These are phyloP conservation scores for Parazoanthus darwini DNA, from an alignment of 92 coral and sea anemone species.

Conservation along the genomic window DNA sequence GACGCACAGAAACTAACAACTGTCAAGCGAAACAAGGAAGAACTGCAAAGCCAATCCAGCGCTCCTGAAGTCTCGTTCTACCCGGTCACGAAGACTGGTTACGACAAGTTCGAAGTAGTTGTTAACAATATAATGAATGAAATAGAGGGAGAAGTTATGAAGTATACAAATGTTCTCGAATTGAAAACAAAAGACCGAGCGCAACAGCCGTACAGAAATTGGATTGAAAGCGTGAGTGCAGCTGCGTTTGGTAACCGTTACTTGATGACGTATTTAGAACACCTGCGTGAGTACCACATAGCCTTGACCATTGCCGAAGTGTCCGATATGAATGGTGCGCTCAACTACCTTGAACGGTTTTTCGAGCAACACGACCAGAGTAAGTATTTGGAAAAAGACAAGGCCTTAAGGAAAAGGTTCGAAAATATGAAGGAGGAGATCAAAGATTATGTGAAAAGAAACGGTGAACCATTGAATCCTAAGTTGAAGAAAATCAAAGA, in stretches of 20 bases:
- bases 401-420: constrained; percentile 46
- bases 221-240: constrained; percentile 66
- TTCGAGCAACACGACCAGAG: constrained; percentile 52
- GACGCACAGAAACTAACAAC: constrained; percentile 71
- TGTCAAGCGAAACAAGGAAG: constrained; percentile 55
- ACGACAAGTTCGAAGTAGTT: constrained; percentile 56
- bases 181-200: constrained; percentile 21
- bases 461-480: constrained; percentile 78
- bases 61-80: constrained; percentile 44
- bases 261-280: constrained; percentile 77
- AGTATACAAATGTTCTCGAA: background rate
- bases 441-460: constrained; percentile 1
- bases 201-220: constrained; percentile 80
- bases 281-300: constrained; percentile 72
- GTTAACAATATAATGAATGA: constrained; percentile 51
- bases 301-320: constrained; percentile 77
- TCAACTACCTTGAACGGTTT: constrained; percentile 56
- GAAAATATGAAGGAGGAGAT: constrained; percentile 38
- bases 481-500: constrained; percentile 60
- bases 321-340: constrained; percentile 75
- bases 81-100: constrained; percentile 34
- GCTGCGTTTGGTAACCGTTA: constrained; percentile 55
- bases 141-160: constrained; percentile 54
- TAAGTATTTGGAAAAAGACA: constrained; percentile 48
- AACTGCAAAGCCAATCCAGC: constrained; percentile 49